Evolutionary conservation across 2,113 vertebrate species (phyloP), one percentile per base, ranked within the genome.

Genomic region (Nibea albiflora): DNA sequence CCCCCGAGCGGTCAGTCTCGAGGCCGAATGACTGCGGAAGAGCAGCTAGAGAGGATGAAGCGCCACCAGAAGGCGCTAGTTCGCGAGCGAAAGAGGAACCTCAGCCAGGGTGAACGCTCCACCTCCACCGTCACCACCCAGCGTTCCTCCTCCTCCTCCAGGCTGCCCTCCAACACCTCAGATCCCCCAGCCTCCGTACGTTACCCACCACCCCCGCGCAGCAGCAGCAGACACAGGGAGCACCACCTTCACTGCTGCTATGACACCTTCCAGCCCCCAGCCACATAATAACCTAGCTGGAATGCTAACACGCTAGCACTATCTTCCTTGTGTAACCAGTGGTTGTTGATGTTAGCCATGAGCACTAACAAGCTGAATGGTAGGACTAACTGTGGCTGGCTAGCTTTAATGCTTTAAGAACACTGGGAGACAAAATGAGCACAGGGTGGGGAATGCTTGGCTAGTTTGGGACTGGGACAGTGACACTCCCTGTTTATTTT

Each of bases 31-130:
- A 98, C 97, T 0, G 98, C 97, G 0, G 97, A 99, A 90, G 98
- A 99, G 91, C 98, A 99, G 81, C 96, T 99, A 17, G 95, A 98
- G 88, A 96, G 98, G 84, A 99, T 99, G 97, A 99, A 98, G 92
- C 94, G 96, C 47, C 97, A 98, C 93, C 98, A 99, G 95, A 97
- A 95, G 90, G 96, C 97, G 11, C 90, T 98, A 60, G 96, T 98
- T 62, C 96, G 97, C 1, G 97, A 99, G 65, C 97, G 98, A 84
- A 96, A 98, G 94, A 95, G 94, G 76, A 97, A 96, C 42, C 96
- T 99, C 85, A 97, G 96, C 94, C 97, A 97, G 90, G 97, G 96
- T 78, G 98, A 98, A 54, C 96, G 96, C 83, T 90, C 94, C 75
- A 88, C 82, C 70, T 79, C 84, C 74, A 52, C 79, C 1, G 16